Base-by-base conservation (phyloP, 2,888 invertebrate species). In the Mimumesa dahlbomi region DNA sequence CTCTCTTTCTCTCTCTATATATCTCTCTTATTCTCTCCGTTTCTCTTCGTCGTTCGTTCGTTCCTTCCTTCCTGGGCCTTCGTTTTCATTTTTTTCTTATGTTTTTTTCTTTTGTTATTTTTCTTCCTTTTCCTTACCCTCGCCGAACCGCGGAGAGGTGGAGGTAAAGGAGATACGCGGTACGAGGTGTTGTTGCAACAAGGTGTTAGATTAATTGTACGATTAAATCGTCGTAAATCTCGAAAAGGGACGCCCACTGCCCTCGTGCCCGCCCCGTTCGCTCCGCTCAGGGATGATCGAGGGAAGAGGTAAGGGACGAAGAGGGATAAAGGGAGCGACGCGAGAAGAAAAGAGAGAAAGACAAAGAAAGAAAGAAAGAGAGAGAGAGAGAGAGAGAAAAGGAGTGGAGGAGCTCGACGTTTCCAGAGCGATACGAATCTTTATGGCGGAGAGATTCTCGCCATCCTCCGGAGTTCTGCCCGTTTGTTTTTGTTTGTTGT, bases 171-270 rank as follows among this genome's bases (percentile, higher is more conserved):
- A 65, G 72, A 70, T 65, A 66, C 69, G 75, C 72, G 65, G 68
- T 68, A 63, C 71, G 84, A 88, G 87, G 85, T 87, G 87, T 88
- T 88, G 87, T 88, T 88, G 85, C 86, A 88, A 88, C 88, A 88
- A 89, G 88, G 88, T 88, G 88, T 89, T 89, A 89, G 89, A 89
- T 89, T 89, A 89, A 89, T 89, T 88, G 88, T 88, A 80, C 85
- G 88, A 89, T 89, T 88, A 89, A 87, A 88, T 85, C 82, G 82
- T 87, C 88, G 87, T 89, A 88, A 88, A 88, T 89, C 87, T 87
- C 79, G 78, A 73, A 73, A 79, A 73, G 73, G 58, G 77, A 79
- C 79, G 79, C 79, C 79, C 79, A 79, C 68, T 63, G 72, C 70
- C 64, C 72, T 53, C 68, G 74, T 74, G 74, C 36, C 62, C 67